Conservation (phyloP, 1,140 invertebrate genomes). For the Heliconius hewitsoni region DNA sequence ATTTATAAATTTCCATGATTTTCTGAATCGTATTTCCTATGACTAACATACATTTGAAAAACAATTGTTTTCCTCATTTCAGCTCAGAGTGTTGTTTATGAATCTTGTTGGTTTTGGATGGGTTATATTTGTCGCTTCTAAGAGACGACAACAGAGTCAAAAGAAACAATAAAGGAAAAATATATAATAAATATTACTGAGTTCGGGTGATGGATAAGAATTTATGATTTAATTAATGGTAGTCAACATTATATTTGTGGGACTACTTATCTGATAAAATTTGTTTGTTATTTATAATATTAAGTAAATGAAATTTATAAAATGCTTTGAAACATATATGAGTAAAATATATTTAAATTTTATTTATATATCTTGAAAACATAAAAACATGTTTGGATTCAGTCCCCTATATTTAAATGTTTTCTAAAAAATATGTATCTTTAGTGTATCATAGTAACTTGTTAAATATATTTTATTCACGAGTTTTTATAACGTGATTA, state of each 20-base stretch:
- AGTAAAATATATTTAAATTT: no score
- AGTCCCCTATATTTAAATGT: no score
- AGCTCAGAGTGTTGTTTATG: conserved; percentile 85
- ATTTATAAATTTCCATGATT: neutral
- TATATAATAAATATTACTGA: neutral
- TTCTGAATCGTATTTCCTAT: neutral
- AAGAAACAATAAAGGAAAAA: conserved; percentile 49
- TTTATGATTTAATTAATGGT: neutral
- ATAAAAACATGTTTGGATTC: no score
- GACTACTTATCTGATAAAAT: neutral
- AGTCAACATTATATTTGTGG: neutral
- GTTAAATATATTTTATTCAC: neutral
- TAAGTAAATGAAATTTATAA: neutral
- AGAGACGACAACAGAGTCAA: conserved; percentile 63
- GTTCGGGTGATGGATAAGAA: neutral
- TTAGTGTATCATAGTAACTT: neutral
- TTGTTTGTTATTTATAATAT: neutral
- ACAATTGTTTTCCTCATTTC: conserved; percentile 61
- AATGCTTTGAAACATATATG: no score
- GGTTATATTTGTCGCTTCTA: conserved; percentile 85
- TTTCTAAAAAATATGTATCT: neutral
- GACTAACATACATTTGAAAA: conserved; percentile 11
- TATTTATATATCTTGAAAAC: no score
- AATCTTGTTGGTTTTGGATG: conserved; percentile 87
- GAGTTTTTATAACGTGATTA: neutral